Evolutionary conservation across 2,888 invertebrate species (phyloP).

Genomic region (Thysanoteuthis rhombus): DNA sequence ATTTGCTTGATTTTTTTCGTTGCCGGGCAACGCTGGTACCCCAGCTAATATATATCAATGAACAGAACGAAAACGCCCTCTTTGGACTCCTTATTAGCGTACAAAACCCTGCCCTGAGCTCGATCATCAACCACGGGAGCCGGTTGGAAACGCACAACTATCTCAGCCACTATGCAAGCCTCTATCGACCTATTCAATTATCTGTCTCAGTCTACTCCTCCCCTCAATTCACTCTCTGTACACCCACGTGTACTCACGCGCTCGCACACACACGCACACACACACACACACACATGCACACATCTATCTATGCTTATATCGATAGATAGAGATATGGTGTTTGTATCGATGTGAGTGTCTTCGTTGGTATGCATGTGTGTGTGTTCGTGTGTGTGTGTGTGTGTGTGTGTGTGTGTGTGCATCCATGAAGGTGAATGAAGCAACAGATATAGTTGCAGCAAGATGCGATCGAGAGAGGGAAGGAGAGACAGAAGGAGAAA

Average conservation of each 20-base stretch:
- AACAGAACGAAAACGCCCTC: too few relatives aligned
- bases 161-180: not conserved
- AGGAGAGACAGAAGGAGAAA: not conserved
- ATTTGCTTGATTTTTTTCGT: too few relatives aligned
- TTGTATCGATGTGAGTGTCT: too few relatives aligned
- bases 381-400: not conserved
- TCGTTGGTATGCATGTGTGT: too few relatives aligned
- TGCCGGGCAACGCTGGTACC: too few relatives aligned
- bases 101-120: too few relatives aligned
- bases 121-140: too few relatives aligned
- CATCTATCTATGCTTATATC: not conserved
- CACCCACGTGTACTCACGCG: too few relatives aligned
- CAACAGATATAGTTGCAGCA: rapidly evolving
- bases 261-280: not conserved
- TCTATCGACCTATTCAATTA: not conserved
- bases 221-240: not conserved
- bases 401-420: not conserved
- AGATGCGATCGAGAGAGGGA: not conserved
- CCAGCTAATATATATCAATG: too few relatives aligned
- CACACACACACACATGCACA: not conserved
- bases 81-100: too few relatives aligned
- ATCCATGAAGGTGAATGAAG: too few relatives aligned
- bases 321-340: not conserved
- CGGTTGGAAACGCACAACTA: too few relatives aligned
- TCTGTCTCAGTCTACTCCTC: not conserved